These are phyloP conservation scores for Amblyjoppa proteus DNA, from an alignment of 2,888 invertebrate genomes.

Conservation along the genomic window DNA sequence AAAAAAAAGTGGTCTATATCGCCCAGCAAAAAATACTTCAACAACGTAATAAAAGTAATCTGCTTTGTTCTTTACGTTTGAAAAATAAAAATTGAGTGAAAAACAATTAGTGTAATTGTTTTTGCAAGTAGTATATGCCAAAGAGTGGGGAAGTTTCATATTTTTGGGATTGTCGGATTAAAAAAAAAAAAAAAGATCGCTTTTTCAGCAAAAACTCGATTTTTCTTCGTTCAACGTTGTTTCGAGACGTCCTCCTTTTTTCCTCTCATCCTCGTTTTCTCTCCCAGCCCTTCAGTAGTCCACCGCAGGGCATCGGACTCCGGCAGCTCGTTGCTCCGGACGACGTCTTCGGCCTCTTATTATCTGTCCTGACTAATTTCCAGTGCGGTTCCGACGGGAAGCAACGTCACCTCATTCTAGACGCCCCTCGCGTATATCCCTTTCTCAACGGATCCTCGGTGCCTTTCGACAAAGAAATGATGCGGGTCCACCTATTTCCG, in stretches of 20 bases:
- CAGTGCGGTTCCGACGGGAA: constrained; percentile 37
- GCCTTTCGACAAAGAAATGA: constrained; percentile 36
- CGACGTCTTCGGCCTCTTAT: constrained; percentile 60
- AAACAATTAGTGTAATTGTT: neutral
- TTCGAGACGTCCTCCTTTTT: constrained; percentile 10
- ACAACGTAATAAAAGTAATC: too few relatives aligned
- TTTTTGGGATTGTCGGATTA: too few relatives aligned
- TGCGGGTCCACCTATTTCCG: constrained; percentile 68
- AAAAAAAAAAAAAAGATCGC: neutral
- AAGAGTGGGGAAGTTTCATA: neutral
- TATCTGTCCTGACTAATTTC: constrained; percentile 67
- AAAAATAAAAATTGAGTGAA: too few relatives aligned
- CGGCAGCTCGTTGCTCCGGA: constrained; percentile 14
- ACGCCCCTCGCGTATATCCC: constrained; percentile 60
- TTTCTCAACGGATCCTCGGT: constrained; percentile 50
- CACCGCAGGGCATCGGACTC: constrained; percentile 28
- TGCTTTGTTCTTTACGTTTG: too few relatives aligned
- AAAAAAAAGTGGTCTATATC: neutral
- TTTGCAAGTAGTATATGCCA: neutral
- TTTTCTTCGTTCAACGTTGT: constrained; percentile 9
- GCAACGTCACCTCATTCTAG: constrained; percentile 41
- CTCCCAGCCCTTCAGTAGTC: constrained; percentile 33
- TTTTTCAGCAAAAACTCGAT: neutral
- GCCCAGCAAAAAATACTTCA: too few relatives aligned
- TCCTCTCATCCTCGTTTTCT: constrained; percentile 3